Conservation (phyloP, 64 coral and sea anemone species). For the Pocillopora damicornis region DNA sequence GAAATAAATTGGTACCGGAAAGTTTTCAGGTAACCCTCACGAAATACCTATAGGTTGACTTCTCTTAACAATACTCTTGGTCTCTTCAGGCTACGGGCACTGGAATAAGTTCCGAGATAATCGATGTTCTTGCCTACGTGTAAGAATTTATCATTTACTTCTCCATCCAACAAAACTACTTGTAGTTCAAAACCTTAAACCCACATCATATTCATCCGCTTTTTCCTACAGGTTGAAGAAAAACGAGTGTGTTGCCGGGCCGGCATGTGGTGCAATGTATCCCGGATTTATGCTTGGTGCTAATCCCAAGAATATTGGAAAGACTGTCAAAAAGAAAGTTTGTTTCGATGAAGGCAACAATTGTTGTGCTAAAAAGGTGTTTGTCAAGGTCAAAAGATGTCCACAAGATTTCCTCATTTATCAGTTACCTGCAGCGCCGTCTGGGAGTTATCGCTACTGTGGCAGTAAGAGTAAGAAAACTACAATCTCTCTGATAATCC, state of each 20-base stretch:
- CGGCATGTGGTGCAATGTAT: not conserved
- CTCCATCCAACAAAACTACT: too few species aligned
- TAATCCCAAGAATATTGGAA: constrained; percentile 13
- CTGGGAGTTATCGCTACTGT: constrained; percentile 19
- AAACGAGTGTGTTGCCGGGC: not conserved
- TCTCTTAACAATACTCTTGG: too few species aligned
- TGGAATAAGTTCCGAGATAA: too few species aligned
- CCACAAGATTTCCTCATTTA: not conserved
- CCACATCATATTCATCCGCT: too few species aligned
- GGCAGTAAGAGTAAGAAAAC: not conserved
- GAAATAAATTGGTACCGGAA: too few species aligned
- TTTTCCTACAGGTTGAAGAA: not conserved
- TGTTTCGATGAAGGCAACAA: constrained; percentile 8
- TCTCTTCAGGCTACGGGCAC: too few species aligned
- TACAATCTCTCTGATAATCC: not conserved
- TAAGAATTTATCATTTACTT: too few species aligned
- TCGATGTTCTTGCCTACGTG: too few species aligned
- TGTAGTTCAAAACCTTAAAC: not conserved
- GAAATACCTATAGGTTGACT: too few species aligned
- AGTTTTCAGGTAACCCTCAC: too few species aligned
- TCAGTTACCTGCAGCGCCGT: not conserved
- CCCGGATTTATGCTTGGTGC: constrained; percentile 23
- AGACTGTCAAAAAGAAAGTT: constrained; percentile 8
- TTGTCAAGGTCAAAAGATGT: not conserved
- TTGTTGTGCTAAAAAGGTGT: constrained; percentile 1